Evolutionary conservation across 2,797 vertebrate genomes (phyloP), one percentile per base, ranked within the genome.

Genomic region (Emys orbicularis): DNA sequence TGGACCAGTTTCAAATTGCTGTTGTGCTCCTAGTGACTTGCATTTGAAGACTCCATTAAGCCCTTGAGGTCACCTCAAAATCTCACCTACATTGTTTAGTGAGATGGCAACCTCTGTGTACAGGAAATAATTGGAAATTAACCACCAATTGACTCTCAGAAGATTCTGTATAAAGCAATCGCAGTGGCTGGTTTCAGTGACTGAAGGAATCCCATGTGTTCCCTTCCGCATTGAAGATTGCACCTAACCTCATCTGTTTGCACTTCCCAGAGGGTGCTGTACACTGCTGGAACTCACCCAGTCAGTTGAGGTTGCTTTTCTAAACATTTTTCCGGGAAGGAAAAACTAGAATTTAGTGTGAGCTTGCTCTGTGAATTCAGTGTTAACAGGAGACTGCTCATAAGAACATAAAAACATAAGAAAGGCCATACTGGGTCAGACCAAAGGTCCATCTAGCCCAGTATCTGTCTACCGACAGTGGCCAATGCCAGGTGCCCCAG

Each of bases 171-270:
- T n/a, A 4, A 80, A 85, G 25, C 61, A 19, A 1, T 3, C 0
- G 1, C 0, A 3, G 47, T 3, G 12, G 34, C 8, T 13, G 52
- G 12, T 0, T 1, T 6, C 68, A 41, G 25, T 1, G 1, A 12
- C 54, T 2, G 0, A 0, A 65, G 16, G 16, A 65, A n/a, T 65
- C 61, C 34, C 13, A 2, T 18, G 61, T n/a, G 16, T 15, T 65
- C 15, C 61, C 31, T 1, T 0, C 8, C 0, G 0, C 1, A 0
- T 72, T 34, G 50, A 0, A 6, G 3, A 4, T 11, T 34, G 12
- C 54, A 9, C 52, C 72, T 44, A n/a, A 1, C 49, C 49, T 23
- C 68, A 41, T 87, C 0, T 0, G 13, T 18, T 1, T 44, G 18
- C 72, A 81, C 34, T 49, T 54, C 11, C 56, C 82, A 74, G 1